phyloP scores from a whole-genome alignment of 2,888 invertebrate species.

The Chrysolina haemoptera region DNA sequence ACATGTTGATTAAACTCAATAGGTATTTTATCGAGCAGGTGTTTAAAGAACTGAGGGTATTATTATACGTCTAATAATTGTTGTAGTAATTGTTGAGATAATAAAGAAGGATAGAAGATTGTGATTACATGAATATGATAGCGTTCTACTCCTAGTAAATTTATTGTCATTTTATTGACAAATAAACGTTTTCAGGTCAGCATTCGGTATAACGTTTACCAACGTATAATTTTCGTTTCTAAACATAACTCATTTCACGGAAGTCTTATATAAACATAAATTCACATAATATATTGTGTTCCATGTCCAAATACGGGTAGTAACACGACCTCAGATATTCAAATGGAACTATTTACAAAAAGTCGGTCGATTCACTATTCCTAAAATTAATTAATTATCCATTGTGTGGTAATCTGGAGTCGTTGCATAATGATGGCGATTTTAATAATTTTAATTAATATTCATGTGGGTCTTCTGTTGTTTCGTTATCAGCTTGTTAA shows the following conservation, averaged over 20 bases:
- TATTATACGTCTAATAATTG: too few relatives aligned
- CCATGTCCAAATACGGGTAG: neutral
- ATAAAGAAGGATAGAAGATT: too few relatives aligned
- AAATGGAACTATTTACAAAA: slow-evolving; percentile 22
- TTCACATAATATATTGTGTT: neutral
- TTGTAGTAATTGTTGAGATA: too few relatives aligned
- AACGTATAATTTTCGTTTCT: too few relatives aligned
- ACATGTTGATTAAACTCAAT: too few relatives aligned
- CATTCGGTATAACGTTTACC: too few relatives aligned
- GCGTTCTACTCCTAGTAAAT: too few relatives aligned
- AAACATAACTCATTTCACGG: neutral
- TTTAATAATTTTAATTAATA: slow-evolving; percentile 26
- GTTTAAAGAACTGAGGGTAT: too few relatives aligned
- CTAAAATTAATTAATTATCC: slow-evolving; percentile 26
- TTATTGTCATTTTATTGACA: too few relatives aligned
- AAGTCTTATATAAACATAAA: neutral
- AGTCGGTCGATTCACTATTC: slow-evolving; percentile 1
- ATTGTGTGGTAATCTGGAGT: slow-evolving; percentile 24
- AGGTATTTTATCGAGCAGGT: too few relatives aligned
- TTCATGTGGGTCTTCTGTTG: slow-evolving; percentile 25
- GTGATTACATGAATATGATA: too few relatives aligned
- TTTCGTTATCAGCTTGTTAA: slow-evolving; percentile 29
- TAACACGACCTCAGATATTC: neutral
- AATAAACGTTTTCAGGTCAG: too few relatives aligned
- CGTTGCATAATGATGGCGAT: slow-evolving; percentile 15